These are phyloP conservation scores for Macrostomum lignano DNA, from an alignment of 1,140 invertebrate species.

Conservation along the genomic window DNA sequence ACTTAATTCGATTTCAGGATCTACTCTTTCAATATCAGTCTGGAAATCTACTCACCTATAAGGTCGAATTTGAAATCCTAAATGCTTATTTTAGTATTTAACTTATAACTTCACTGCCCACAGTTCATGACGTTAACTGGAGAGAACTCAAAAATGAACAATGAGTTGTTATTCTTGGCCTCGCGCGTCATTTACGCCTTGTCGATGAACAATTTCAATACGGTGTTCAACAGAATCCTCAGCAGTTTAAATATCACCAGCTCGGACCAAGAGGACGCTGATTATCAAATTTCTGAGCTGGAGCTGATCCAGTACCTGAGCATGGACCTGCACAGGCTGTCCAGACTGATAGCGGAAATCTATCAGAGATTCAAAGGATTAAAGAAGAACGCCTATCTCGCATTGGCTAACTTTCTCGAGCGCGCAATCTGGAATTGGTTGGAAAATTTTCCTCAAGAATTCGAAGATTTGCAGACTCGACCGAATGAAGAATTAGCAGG, in stretches of 20 bases:
- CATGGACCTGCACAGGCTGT: no score
- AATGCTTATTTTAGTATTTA: no score
- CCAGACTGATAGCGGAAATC: no score
- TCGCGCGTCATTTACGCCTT: conserved; percentile 81
- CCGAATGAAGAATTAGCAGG: conserved; percentile 59
- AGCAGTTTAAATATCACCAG: no score
- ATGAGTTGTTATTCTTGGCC: conserved; percentile 52
- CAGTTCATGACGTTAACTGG: conserved; percentile 33
- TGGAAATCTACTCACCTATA: no score
- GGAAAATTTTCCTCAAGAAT: conserved; percentile 71
- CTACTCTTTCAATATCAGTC: no score
- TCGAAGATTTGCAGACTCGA: conserved; percentile 53
- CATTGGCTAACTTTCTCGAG: conserved; percentile 56
- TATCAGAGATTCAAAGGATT: no score
- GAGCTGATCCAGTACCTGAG: no score
- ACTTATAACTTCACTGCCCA: conserved; percentile 3
- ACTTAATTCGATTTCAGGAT: no score
- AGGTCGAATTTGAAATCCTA: no score
- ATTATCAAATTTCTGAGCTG: no score
- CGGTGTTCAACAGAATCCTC: conserved; percentile 76
- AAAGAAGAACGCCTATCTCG: conserved; percentile 58
- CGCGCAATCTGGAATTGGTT: conserved; percentile 90
- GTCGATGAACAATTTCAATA: conserved; percentile 76
- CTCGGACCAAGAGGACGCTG: no score
- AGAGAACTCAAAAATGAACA: conserved; percentile 44